Conservation (phyloP, 2,888 invertebrate species). For the Dryobota labecula region DNA sequence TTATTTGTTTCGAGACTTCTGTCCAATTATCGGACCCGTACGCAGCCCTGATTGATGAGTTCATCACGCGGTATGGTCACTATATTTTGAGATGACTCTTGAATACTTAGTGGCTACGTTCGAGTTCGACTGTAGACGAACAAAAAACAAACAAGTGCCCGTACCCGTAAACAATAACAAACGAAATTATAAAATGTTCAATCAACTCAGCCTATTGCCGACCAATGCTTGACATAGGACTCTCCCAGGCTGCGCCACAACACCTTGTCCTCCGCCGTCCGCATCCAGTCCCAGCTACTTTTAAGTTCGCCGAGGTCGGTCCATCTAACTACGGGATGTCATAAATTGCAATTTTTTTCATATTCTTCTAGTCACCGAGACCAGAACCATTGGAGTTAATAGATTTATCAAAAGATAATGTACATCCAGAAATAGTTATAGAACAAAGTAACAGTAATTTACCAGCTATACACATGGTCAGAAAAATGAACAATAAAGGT, state of each 20-base stretch:
- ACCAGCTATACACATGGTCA: constrained; percentile 42
- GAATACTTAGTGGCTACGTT: not conserved
- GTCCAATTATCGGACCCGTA: not conserved
- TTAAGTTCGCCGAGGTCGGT: not conserved
- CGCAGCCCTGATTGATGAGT: not conserved
- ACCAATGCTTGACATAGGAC: not conserved
- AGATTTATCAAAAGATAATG: constrained; percentile 11
- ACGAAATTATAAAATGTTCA: not conserved
- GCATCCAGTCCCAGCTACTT: not conserved
- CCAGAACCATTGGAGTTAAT: constrained; percentile 3
- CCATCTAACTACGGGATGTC: not conserved
- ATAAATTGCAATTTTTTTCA: no score
- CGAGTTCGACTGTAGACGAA: not conserved
- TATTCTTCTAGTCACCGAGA: constrained; percentile 25
- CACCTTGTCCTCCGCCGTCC: not conserved
- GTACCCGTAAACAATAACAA: not conserved
- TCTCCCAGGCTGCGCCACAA: not conserved
- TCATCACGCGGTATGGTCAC: not conserved
- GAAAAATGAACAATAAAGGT: constrained; percentile 41
- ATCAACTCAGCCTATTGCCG: not conserved
- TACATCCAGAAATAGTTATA: not conserved
- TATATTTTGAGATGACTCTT: not conserved
- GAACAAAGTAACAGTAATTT: constrained; percentile 14
- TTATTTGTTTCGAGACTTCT: not conserved
- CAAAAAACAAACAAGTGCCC: not conserved